Conservation (phyloP, 2,113 vertebrate genomes). For the Oreotragus oreotragus region DNA sequence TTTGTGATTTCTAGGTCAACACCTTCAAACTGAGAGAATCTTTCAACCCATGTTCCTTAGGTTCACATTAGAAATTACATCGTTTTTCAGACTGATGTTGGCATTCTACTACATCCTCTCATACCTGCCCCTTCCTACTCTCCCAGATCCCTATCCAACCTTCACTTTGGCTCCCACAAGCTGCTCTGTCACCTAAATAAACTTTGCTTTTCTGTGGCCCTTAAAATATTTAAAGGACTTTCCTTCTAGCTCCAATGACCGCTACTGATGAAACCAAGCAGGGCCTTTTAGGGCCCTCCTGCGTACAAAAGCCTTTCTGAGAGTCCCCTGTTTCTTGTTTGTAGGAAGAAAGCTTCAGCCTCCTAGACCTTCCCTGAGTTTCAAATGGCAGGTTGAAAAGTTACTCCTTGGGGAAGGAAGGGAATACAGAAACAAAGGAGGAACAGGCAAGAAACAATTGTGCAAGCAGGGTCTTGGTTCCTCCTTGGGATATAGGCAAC, state of each 20-base stretch:
- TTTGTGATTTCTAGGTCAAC: not conserved
- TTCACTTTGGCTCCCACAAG: not conserved
- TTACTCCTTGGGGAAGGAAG: not conserved
- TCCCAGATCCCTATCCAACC: not conserved
- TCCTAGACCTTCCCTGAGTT: not conserved
- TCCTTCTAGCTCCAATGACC: not conserved
- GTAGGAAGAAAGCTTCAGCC: not conserved
- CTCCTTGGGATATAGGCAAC: not conserved
- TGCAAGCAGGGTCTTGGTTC: not conserved
- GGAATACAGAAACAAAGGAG: not conserved
- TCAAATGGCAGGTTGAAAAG: not conserved
- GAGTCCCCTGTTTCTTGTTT: not conserved
- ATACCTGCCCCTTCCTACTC: not conserved
- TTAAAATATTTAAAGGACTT: not conserved
- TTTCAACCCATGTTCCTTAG: not conserved
- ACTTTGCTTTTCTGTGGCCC: not conserved
- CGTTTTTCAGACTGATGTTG: not conserved
- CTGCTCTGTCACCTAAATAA: not conserved
- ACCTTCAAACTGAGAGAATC: not conserved
- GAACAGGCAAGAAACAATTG: not conserved
- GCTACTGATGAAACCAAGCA: not conserved
- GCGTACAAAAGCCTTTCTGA: not conserved
- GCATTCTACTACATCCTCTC: not conserved
- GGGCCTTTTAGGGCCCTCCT: not conserved
- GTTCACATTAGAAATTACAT: not conserved